These are phyloP conservation scores for Stegastes partitus DNA, from an alignment of 2,113 vertebrate genomes.

Conservation along the genomic window DNA sequence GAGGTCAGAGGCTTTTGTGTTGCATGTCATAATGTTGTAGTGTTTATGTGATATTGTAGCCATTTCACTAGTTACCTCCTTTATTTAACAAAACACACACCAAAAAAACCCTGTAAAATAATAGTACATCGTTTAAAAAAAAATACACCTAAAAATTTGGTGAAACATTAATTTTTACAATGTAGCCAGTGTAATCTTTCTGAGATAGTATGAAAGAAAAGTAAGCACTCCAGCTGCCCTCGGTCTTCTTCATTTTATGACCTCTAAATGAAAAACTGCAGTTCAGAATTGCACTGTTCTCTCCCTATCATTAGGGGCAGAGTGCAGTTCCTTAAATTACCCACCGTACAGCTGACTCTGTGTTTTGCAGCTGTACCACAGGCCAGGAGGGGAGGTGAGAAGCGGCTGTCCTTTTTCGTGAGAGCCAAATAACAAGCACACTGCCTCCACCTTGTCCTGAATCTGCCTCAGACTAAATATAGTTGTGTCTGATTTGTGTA, in stretches of 20 bases:
- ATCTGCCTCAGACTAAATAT: constrained; percentile 11
- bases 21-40: background rate
- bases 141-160: no score
- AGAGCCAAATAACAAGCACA: constrained; percentile 24
- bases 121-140: no score
- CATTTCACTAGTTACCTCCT: no score
- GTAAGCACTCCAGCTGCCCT: background rate
- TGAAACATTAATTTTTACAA: no score
- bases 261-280: background rate
- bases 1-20: background rate
- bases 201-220: background rate
- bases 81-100: no score
- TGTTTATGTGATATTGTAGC: background rate
- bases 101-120: no score
- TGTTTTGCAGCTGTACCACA: constrained; percentile 16
- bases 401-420: background rate
- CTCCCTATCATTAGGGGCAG: background rate
- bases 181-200: background rate
- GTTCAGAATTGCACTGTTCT: background rate
- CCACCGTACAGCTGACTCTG: constrained; percentile 17
- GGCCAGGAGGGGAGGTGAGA: background rate
- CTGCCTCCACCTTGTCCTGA: background rate
- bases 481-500: background rate
- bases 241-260: background rate
- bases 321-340: constrained; percentile 3